Evolutionary conservation across 2,113 vertebrate species (phyloP), one percentile per base, ranked within the genome.

Genomic region (Ophthalmolycus amberensis): DNA sequence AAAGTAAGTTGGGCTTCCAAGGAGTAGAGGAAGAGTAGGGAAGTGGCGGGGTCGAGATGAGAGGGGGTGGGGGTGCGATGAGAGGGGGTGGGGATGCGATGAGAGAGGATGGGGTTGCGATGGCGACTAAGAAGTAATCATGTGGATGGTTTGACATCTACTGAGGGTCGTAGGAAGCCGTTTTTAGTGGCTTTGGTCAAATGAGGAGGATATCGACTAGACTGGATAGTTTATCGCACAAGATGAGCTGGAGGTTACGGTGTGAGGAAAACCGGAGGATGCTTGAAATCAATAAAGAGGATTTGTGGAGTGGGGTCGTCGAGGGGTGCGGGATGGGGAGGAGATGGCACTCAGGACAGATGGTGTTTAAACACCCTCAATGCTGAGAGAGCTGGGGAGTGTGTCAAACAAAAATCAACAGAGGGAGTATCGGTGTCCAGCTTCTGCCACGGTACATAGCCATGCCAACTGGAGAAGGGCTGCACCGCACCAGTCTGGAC

Each of bases 281-380:
- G 67, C 75, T 78, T 44, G 56, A 71, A 88, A 89, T 90, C 77
- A 62, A 87, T 87, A 72, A 82, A 87, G 78, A 74, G 70, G 73
- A 82, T 83, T 85, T 83, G 81, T 77, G 63, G 60, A 86, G 85
- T 68, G 76, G 52, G 25, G 40, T 37, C n/a, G 1, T 69, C 1
- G 48, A 65, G 22, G 71, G 72, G 75, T 65, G 76, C 12, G 14
- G 60, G 59, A 68, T 16, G 6, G 71, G 75, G 46, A 69, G 69
- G 71, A 63, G 42, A 68, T 44, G 74, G 67, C 81, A 68, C 58
- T 10, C 38, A 84, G 74, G 77, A 90, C 83, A 89, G 85, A 91
- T 80, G 89, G 87, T 77, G 54, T 86, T 87, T 84, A 87, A 90
- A 88, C 74, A 77, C 78, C 62, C 80, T 84, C 74, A 56, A 50